phyloP scores from a whole-genome alignment of 2,113 vertebrate genomes.

The Zosterops borbonicus region DNA sequence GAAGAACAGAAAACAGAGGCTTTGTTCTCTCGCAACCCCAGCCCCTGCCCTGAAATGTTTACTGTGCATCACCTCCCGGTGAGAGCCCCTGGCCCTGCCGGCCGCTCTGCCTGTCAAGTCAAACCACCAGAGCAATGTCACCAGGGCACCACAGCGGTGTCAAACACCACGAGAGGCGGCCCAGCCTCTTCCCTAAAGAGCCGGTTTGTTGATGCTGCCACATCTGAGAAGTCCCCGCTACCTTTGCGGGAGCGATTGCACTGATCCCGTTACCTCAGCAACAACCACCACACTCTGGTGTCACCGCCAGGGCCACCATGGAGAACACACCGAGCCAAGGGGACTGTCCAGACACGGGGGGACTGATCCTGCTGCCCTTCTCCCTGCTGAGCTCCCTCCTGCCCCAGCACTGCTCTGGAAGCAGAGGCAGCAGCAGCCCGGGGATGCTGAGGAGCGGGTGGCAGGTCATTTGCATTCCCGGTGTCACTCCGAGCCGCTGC shows the following conservation, averaged over 20 bases:
- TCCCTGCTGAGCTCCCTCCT: background rate
- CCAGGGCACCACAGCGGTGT: rapidly evolving
- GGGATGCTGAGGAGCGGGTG: background rate
- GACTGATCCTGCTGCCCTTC: background rate
- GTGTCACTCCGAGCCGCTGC: background rate
- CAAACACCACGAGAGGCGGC: background rate
- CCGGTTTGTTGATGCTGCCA: background rate
- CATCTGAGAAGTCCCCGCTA: background rate
- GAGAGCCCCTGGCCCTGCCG: background rate
- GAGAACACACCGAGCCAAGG: background rate
- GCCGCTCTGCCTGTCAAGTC: background rate
- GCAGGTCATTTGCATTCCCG: constrained; percentile 12
- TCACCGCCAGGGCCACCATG: background rate
- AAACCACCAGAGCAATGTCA: background rate
- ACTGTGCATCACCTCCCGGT: background rate
- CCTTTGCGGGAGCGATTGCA: background rate
- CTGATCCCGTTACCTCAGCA: constrained; percentile 57
- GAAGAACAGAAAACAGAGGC: background rate
- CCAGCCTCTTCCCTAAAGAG: background rate
- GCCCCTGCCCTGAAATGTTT: background rate
- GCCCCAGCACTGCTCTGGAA: rapidly evolving
- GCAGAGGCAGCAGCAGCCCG: background rate
- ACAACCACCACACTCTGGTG: background rate
- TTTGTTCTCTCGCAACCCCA: background rate
- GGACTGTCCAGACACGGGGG: background rate